Evolutionary conservation across 1,140 invertebrate species (phyloP).

Genomic region (Drosophila novamexicana): DNA sequence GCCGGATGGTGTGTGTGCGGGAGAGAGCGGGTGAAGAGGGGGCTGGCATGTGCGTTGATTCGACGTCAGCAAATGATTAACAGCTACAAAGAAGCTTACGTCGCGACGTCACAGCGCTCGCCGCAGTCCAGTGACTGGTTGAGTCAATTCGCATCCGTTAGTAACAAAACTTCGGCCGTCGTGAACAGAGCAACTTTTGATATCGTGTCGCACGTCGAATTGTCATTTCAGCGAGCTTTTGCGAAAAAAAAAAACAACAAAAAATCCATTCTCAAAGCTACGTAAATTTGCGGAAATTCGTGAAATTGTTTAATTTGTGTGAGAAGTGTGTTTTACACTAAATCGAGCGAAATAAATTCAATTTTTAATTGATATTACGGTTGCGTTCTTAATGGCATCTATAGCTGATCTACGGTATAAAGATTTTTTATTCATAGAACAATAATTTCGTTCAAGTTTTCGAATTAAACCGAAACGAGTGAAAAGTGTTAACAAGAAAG

Average conservation of each 20-base stretch:
- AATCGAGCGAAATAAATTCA: slow-evolving; percentile 6
- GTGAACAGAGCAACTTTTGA: slow-evolving; percentile 69
- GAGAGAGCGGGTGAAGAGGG: neutral
- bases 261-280: slow-evolving; percentile 38
- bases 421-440: slow-evolving; percentile 77
- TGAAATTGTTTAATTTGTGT: slow-evolving; percentile 53
- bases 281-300: slow-evolving; percentile 62
- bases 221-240: slow-evolving; percentile 27
- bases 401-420: slow-evolving; percentile 67
- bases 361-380: slow-evolving; percentile 27
- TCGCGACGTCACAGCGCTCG: neutral
- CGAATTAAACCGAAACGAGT: slow-evolving; percentile 36
- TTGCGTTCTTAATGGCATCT: slow-evolving; percentile 76
- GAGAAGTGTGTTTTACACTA: slow-evolving; percentile 28
- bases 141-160: slow-evolving; percentile 48
- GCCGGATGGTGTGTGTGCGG: slow-evolving; percentile 2
- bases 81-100: slow-evolving; percentile 39
- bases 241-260: slow-evolving; percentile 7
- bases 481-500: slow-evolving; percentile 29
- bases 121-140: slow-evolving; percentile 43
- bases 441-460: slow-evolving; percentile 54
- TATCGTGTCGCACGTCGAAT: slow-evolving; percentile 47
- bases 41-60: slow-evolving; percentile 4
- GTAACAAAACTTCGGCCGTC: slow-evolving; percentile 72
- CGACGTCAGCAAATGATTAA: slow-evolving; percentile 43